Evolutionary conservation across 1,140 invertebrate species (phyloP).

Genomic region (Latrodectus geometricus): DNA sequence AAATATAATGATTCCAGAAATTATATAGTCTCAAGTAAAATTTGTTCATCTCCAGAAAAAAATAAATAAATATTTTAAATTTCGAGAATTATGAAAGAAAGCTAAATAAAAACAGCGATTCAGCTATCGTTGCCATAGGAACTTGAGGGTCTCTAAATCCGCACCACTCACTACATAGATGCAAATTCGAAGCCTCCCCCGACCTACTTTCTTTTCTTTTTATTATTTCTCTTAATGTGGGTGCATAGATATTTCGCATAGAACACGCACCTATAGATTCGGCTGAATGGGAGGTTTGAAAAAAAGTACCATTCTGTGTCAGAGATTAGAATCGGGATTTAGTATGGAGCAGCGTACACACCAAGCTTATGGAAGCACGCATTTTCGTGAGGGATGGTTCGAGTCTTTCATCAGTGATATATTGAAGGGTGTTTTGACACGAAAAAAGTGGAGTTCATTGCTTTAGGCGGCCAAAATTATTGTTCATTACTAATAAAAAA

Average conservation of each 20-base stretch:
- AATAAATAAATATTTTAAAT: too few relatives aligned
- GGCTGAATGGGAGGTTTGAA: neutral
- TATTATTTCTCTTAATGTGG: conserved; percentile 2
- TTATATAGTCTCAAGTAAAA: too few relatives aligned
- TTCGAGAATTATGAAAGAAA: too few relatives aligned
- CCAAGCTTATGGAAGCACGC: neutral
- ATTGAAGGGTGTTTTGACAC: neutral
- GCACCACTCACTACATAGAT: conserved; percentile 33
- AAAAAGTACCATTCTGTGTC: conserved; percentile 27
- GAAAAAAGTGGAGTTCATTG: neutral
- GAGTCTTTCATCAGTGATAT: neutral
- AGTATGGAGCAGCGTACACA: neutral
- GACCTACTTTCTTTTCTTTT: neutral
- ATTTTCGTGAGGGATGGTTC: neutral
- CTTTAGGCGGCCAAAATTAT: too few relatives aligned
- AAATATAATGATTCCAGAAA: too few relatives aligned
- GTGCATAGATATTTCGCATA: conserved; percentile 15
- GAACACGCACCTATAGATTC: conserved; percentile 28
- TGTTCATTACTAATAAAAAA: too few relatives aligned
- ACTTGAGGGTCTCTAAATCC: neutral
- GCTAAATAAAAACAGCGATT: neutral
- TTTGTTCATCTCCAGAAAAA: too few relatives aligned
- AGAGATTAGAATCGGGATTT: conserved; percentile 3
- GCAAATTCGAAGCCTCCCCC: conserved; percentile 26
- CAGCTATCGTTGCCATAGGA: neutral